A percentile compares a stretch with the other conserved stretches of the same genome.
Evolutionary conservation across 2,113 vertebrate genomes (phyloP).

Genomic region (Peucedramus taeniatus): DNA sequence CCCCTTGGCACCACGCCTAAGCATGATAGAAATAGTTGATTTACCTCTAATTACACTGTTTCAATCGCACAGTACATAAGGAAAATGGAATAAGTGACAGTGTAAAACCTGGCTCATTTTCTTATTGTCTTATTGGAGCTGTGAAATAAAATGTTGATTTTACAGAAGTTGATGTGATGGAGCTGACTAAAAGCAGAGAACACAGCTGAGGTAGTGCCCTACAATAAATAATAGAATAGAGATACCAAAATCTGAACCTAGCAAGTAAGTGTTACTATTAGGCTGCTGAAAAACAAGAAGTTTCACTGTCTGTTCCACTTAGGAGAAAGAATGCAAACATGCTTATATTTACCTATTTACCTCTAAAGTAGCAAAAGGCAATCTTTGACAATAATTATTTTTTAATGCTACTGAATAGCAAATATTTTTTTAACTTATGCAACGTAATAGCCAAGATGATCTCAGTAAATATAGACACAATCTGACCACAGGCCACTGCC

Average conservation of each 20-base stretch:
- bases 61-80: background rate
- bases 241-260: background rate
- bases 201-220: background rate
- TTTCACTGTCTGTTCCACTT: background rate
- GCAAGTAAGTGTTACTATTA: background rate
- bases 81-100: background rate
- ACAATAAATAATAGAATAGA: background rate
- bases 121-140: background rate
- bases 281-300: background rate
- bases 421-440: background rate
- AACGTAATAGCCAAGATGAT: background rate
- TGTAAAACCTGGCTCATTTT: background rate
- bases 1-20: background rate
- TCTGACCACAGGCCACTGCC: background rate
- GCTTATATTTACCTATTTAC: background rate
- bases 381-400: background rate
- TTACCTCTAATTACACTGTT: background rate
- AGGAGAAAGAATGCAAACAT: background rate
- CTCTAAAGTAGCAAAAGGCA: background rate
- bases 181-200: background rate
- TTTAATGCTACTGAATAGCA: background rate
- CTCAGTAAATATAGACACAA: background rate
- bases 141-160: background rate
- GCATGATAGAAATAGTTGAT: background rate
- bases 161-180: background rate